These are phyloP conservation scores for Sphinx pinastri DNA, from an alignment of 2,888 invertebrate species.

Conservation along the genomic window DNA sequence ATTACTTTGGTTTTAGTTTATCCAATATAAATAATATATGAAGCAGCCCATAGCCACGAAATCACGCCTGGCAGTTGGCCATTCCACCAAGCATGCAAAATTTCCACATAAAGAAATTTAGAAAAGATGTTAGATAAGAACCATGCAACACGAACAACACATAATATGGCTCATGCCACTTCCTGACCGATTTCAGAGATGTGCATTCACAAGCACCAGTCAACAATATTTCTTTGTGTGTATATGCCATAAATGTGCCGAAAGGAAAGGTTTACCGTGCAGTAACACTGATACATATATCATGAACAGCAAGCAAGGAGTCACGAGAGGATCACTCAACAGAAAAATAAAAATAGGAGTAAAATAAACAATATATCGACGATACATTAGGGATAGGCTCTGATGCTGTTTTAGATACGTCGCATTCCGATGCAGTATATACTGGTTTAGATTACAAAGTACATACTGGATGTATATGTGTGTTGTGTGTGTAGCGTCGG, in stretches of 20 bases:
- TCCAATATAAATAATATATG: conserved; percentile 56
- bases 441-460: conserved; percentile 59
- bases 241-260: conserved; percentile 78
- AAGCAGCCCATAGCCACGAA: conserved; percentile 77
- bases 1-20: conserved; percentile 35
- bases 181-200: conserved; percentile 68
- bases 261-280: conserved; percentile 79
- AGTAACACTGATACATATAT: conserved; percentile 71
- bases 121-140: conserved; percentile 69
- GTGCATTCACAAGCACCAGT: conserved; percentile 81
- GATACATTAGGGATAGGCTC: conserved; percentile 72
- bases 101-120: conserved; percentile 72
- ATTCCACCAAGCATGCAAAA: conserved; percentile 80
- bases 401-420: conserved; percentile 60
- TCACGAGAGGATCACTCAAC: conserved; percentile 67
- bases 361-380: conserved; percentile 61
- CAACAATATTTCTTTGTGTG: conserved; percentile 68
- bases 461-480: conserved; percentile 48
- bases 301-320: conserved; percentile 78
- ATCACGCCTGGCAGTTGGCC: conserved; percentile 75
- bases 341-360: conserved; percentile 65
- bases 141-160: conserved; percentile 83
- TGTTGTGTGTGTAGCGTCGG: conserved; percentile 42
- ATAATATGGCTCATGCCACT: conserved; percentile 76
- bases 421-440: conserved; percentile 76